phyloP scores from a whole-genome alignment of 1,140 invertebrate species.

The Paraescarpia echinospica region DNA sequence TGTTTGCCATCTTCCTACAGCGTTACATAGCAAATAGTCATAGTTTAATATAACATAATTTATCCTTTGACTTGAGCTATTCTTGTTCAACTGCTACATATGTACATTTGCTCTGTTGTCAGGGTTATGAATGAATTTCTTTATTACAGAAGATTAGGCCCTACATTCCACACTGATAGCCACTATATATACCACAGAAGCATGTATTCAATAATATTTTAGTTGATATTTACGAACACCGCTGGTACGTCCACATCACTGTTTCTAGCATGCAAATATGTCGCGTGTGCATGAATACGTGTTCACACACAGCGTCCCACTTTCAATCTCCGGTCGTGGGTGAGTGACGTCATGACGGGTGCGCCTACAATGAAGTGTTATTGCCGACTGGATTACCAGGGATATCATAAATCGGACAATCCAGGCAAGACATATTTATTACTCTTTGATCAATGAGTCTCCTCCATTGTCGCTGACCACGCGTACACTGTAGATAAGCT shows the following conservation, averaged over 20 bases:
- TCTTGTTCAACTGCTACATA: background rate
- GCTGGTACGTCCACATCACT: background rate
- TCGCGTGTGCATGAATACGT: background rate
- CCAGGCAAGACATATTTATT: background rate
- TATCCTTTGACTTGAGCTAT: background rate
- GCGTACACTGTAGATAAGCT: background rate
- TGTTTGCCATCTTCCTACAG: background rate
- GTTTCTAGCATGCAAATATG: background rate
- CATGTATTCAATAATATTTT: background rate
- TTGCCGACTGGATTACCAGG: background rate
- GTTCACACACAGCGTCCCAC: background rate
- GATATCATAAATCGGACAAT: background rate
- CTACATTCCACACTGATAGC: background rate
- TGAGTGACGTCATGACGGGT: background rate
- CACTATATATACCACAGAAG: background rate
- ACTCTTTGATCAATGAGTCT: background rate
- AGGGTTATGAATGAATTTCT: background rate
- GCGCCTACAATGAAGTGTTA: background rate
- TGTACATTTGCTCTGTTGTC: background rate
- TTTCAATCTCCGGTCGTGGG: background rate
- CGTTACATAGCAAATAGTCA: background rate
- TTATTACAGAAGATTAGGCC: background rate
- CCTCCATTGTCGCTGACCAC: background rate
- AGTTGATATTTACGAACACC: background rate
- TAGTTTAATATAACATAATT: background rate